A percentile compares a stretch with the other conserved stretches of the same genome.
phyloP scores from a whole-genome alignment of 1,140 invertebrate genomes.

The Drosophila ohnishii region DNA sequence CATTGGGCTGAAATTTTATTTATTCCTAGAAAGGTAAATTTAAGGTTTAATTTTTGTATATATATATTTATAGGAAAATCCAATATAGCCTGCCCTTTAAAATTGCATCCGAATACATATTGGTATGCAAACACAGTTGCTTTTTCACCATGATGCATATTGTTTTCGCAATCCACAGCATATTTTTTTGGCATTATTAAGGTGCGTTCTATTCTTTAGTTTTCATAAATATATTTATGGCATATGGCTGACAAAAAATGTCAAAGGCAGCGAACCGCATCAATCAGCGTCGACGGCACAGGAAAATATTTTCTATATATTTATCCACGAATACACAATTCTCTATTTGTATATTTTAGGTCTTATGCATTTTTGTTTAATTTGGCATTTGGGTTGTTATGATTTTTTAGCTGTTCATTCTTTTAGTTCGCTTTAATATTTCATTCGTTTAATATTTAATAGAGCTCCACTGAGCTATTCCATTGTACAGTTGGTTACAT shows the following conservation, averaged over 20 bases:
- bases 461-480: conserved; percentile 24
- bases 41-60: not conserved
- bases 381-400: conserved; percentile 63
- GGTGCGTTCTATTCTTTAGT: conserved; percentile 48
- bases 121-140: conserved; percentile 11
- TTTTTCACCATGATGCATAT: conserved; percentile 1
- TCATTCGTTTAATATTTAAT: conserved; percentile 74
- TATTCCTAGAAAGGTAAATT: not conserved
- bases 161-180: conserved; percentile 15
- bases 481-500: conserved; percentile 62
- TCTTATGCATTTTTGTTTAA: conserved; percentile 69
- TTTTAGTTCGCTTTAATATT: conserved; percentile 74
- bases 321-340: conserved; percentile 11
- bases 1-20: not conserved
- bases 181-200: conserved; percentile 23
- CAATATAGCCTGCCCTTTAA: not conserved
- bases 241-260: conserved; percentile 52
- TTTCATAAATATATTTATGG: conserved; percentile 69
- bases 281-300: conserved; percentile 58
- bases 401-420: conserved; percentile 57
- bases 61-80: not conserved
- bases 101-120: conserved; percentile 5
- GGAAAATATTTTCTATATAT: conserved; percentile 44
- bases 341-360: conserved; percentile 32
- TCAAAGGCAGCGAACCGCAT: conserved; percentile 65